These are phyloP conservation scores for Enteromius treurensis DNA, from an alignment of 2,797 vertebrate species.

Conservation along the genomic window DNA sequence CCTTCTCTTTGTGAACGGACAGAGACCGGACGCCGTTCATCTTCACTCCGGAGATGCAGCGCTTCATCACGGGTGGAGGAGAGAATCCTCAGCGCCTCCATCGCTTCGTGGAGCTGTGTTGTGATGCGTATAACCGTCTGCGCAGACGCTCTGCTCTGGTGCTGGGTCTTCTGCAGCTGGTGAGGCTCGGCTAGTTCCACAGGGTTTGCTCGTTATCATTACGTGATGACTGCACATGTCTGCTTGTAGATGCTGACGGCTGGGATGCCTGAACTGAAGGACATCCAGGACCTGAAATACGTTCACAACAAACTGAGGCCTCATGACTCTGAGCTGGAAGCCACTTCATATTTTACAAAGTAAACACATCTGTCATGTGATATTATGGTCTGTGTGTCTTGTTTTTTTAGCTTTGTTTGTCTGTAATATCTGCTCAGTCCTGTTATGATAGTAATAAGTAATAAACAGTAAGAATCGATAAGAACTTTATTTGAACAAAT, in stretches of 20 bases:
- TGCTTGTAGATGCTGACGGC: constrained; percentile 83
- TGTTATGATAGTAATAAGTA: neutral
- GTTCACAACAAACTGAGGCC: constrained; percentile 86
- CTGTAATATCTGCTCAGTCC: neutral
- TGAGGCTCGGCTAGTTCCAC: constrained; percentile 64
- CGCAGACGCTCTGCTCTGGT: constrained; percentile 82
- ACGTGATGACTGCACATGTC: neutral
- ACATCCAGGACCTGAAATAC: constrained; percentile 82
- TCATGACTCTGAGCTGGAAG: constrained; percentile 85
- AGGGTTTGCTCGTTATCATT: too few relatives aligned
- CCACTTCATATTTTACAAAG: constrained; percentile 90
- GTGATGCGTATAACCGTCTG: constrained; percentile 86
- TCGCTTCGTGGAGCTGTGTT: constrained; percentile 91
- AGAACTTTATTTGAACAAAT: too few relatives aligned
- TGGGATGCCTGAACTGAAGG: constrained; percentile 85
- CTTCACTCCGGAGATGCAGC: constrained; percentile 92
- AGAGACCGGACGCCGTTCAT: constrained; percentile 91
- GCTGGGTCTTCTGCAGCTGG: constrained; percentile 87
- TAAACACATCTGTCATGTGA: constrained; percentile 62
- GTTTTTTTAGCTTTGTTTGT: neutral
- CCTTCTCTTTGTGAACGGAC: neutral
- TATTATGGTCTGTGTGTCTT: neutral
- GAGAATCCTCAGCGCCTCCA: constrained; percentile 83
- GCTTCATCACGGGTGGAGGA: constrained; percentile 89
- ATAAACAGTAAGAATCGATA: too few relatives aligned